Conservation (phyloP, 2,797 vertebrate species). For the Parauchenoglanis ngamensis region DNA sequence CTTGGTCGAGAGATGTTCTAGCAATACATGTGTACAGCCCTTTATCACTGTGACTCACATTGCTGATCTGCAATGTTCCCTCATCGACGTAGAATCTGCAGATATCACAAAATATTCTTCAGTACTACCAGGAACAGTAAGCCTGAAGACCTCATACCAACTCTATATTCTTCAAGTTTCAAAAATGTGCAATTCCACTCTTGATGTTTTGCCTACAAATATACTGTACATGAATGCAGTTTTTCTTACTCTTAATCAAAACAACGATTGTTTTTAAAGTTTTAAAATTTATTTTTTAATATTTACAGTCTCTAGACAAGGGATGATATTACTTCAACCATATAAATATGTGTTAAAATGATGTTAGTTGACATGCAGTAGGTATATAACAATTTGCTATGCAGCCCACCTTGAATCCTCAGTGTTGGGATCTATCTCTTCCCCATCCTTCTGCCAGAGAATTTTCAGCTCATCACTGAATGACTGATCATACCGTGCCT, state of each 20-base stretch:
- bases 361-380: neutral
- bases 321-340: neutral
- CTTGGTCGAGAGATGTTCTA: slow-evolving; percentile 81
- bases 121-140: neutral
- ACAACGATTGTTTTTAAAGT: neutral
- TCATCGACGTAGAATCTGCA: slow-evolving; percentile 75
- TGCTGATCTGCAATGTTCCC: slow-evolving; percentile 81
- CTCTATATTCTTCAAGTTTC: neutral
- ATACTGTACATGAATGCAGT: too few species aligned
- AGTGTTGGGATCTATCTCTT: slow-evolving; percentile 72
- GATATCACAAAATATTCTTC: slow-evolving; percentile 19
- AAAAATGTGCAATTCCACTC: neutral
- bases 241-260: neutral
- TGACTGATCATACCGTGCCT: slow-evolving; percentile 78
- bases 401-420: slow-evolving; percentile 76
- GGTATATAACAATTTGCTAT: neutral
- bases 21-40: slow-evolving; percentile 84
- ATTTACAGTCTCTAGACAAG: neutral
- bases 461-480: slow-evolving; percentile 72
- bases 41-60: slow-evolving; percentile 80
- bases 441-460: slow-evolving; percentile 72
- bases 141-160: neutral
- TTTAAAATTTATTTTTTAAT: neutral
- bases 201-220: neutral
- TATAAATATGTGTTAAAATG: neutral